Evolutionary conservation across 1,140 invertebrate genomes (phyloP), one percentile per base, ranked within the genome.

Genomic region (Protaetia brevitarsis): DNA sequence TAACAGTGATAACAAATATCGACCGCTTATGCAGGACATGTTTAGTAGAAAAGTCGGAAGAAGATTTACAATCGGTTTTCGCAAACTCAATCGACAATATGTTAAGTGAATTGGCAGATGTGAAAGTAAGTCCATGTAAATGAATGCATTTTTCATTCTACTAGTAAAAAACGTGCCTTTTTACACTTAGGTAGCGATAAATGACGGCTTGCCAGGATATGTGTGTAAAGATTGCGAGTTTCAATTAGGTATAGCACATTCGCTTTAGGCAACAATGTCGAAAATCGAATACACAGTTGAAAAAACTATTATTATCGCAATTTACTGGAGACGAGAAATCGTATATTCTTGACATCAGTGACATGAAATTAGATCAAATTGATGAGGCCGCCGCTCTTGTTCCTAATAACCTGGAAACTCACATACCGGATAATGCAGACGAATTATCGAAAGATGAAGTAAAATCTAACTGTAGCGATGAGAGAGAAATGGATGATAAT

Each of bases 21-120:
- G 56, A 70, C 29, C 69, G 27, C 56, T 66, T 74, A 57, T 76
- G 74, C 59, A 64, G 74, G 36, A 75, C 69, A n/a, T 76, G 74
- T 67, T 67, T 75, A 41, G 27, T 37, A 11, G 68, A 73, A 72
- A 74, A 72, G 67, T 56, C 66, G 37, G 11, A 28, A 23, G 68
- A 72, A 23, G 70, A 74, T 60, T 65, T 75, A 36, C 58, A 51
- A 34, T 70, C 60, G 13, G 31, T 76, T 36, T 74, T 62, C 34
- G 71, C 71, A 63, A 68, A 73, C 67, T 62, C 64, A 13, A 63
- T 76, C 11, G 65, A 70, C 36, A 36, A 51, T 37, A 61, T 67
- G 34, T 61, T 76, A 34, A 63, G 21, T 41, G 66, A 71, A 28
- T 58, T 74, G 36, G 62, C 71, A 11, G 62, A 67, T 63, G 61